phyloP scores from a whole-genome alignment of 2,113 vertebrate genomes.

The Centrocercus urophasianus region DNA sequence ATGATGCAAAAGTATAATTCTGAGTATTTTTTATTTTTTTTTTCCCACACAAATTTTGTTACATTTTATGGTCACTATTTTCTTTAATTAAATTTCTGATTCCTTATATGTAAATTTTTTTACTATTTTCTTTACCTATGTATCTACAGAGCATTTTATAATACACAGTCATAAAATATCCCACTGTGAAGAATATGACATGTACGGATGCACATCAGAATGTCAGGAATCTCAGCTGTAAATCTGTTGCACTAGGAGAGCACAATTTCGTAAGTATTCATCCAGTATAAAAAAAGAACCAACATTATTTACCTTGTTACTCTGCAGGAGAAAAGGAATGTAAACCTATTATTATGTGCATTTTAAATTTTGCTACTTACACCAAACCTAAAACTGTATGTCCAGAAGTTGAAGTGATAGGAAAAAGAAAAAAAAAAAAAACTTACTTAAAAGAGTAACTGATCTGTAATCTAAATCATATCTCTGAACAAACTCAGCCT shows the following conservation, averaged over 20 bases:
- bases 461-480: neutral
- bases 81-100: constrained; percentile 39
- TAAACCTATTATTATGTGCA: neutral
- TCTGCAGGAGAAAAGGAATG: neutral
- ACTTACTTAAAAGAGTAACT: neutral
- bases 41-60: neutral
- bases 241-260: neutral
- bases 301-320: neutral
- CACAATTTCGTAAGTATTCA: constrained; percentile 18
- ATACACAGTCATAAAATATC: constrained; percentile 9
- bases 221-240: neutral
- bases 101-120: constrained; percentile 28
- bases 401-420: neutral
- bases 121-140: neutral
- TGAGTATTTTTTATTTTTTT: neutral
- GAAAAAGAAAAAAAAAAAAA: neutral
- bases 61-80: constrained; percentile 18
- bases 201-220: constrained; percentile 23
- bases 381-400: neutral
- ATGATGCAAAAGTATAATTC: neutral
- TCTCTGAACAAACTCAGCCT: neutral
- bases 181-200: constrained; percentile 12
- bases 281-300: neutral
- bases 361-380: neutral
- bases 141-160: constrained; percentile 34